Conservation (phyloP, 2,888 invertebrate species). For the Osedax fenrisi region DNA sequence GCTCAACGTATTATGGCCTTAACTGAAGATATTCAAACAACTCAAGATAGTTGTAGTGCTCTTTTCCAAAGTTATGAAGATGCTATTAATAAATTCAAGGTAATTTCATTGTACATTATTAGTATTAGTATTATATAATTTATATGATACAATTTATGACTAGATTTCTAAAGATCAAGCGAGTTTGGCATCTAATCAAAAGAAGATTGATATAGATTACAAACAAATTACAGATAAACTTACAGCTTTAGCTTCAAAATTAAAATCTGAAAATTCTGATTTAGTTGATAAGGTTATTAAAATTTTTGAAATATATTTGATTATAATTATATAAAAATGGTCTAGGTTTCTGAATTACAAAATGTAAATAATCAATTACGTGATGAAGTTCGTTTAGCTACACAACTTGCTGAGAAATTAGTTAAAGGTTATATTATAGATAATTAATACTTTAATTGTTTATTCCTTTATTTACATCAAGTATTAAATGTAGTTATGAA, state of each 20-base stretch:
- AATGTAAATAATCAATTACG: conserved; percentile 53
- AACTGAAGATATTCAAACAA: conserved; percentile 55
- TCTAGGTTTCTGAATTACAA: conserved; percentile 55
- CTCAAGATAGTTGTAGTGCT: conserved; percentile 57
- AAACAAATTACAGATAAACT: conserved; percentile 56
- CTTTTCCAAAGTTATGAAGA: conserved; percentile 58
- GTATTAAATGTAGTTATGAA: too few relatives aligned
- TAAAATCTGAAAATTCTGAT: conserved; percentile 58
- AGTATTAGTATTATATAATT: not conserved
- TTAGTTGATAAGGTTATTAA: conserved; percentile 55
- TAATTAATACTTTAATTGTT: not conserved
- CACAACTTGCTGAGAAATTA: conserved; percentile 57
- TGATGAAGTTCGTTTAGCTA: conserved; percentile 45
- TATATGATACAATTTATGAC: not conserved
- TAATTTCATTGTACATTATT: conserved; percentile 40
- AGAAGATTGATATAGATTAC: conserved; percentile 57
- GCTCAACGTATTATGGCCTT: conserved; percentile 51
- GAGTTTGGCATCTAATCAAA: conserved; percentile 51
- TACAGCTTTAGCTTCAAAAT: conserved; percentile 53
- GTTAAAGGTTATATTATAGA: conserved; percentile 50
- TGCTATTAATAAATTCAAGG: conserved; percentile 57
- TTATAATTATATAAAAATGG: too few relatives aligned
- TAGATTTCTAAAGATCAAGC: conserved; percentile 53
- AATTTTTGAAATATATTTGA: too few relatives aligned
- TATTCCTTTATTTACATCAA: too few relatives aligned